A percentile compares a stretch with the other conserved stretches of the same genome.
Evolutionary conservation across 2,888 invertebrate species (phyloP).

Genomic region (Scaptomyza flava): DNA sequence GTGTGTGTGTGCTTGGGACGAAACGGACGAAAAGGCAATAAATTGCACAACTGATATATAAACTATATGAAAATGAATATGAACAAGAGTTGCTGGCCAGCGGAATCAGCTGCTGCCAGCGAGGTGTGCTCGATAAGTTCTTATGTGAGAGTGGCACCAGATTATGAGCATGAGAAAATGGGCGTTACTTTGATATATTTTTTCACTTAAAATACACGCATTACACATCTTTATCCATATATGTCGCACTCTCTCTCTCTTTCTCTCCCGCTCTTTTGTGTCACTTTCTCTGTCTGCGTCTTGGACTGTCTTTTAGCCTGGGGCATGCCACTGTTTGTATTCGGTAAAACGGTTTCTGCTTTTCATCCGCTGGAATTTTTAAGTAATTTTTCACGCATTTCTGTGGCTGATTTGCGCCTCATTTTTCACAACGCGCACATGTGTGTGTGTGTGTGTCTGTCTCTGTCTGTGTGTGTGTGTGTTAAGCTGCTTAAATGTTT

Average conservation of each 20-base stretch:
- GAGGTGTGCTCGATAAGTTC: conserved; percentile 45
- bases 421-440: conserved; percentile 63
- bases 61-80: conserved; percentile 58
- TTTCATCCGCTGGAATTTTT: conserved; percentile 76
- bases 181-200: conserved; percentile 32
- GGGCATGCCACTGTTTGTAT: conserved; percentile 61
- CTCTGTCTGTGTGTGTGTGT: conserved; percentile 52
- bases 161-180: conserved; percentile 1
- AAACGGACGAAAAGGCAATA: conserved; percentile 50
- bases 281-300: conserved; percentile 20
- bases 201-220: conserved; percentile 53
- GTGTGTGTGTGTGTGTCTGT: conserved; percentile 31
- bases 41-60: conserved; percentile 58
- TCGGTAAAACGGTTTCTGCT: conserved; percentile 58
- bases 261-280: not conserved
- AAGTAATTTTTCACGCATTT: conserved; percentile 81
- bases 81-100: conserved; percentile 48
- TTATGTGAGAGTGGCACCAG: not conserved
- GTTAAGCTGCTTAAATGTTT: conserved; percentile 80
- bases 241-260: not conserved
- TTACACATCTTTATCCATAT: conserved; percentile 27
- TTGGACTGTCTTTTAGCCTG: conserved; percentile 20
- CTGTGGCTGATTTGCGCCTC: conserved; percentile 79
- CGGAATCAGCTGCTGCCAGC: conserved; percentile 42
- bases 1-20: conserved; percentile 6